Base-by-base conservation (phyloP, 2,113 vertebrate genomes). In the Eulemur rufifrons region DNA sequence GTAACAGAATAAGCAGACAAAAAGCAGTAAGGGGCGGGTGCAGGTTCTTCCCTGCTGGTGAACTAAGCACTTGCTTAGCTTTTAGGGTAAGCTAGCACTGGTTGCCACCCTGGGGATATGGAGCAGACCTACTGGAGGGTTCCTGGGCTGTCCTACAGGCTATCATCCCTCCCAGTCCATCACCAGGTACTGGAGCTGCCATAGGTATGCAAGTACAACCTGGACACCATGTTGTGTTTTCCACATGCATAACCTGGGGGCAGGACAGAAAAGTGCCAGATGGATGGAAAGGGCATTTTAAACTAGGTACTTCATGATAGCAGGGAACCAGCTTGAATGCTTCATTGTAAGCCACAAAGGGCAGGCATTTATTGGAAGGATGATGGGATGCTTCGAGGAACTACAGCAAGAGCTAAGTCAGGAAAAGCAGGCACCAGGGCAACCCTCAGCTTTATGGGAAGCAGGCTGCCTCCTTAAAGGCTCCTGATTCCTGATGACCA, bases 301-400 rank as follows among this genome's bases (percentile, higher is more conserved):
- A 71, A 69, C 29, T 63, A 34, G 6, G 23, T 56, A 45, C 15
- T 37, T 89, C n/a, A 47, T 90, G 80, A 82, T n/a, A 66, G 77
- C n/a, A 45, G 23, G 50, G 27, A 73, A 68, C 25, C 14, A 27
- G 37, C 54, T 80, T 86, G 50, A 82, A 50, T 59, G 71, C 88
- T 84, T 93, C 34, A 50, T 64, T 93, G 29, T 56, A 92, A 83
- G 68, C 39, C 84, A 77, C 80, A 50, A 73, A 83, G 74, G 82
- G n/a, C 61, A 95, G 52, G 54, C 39, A 80, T 61, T 84, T 92
- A 89, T 63, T 93, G 84, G 76, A 94, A 95, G 37, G 63, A 76
- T 56, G 69, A 76, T 93, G 42, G 15, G 85, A 32, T 77, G 39
- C 37, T 95, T 96, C 81, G 84, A 96, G 74, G 95, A 96, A 92